Conservation (phyloP, 2,797 vertebrate species). For the Catharus ustulatus region DNA sequence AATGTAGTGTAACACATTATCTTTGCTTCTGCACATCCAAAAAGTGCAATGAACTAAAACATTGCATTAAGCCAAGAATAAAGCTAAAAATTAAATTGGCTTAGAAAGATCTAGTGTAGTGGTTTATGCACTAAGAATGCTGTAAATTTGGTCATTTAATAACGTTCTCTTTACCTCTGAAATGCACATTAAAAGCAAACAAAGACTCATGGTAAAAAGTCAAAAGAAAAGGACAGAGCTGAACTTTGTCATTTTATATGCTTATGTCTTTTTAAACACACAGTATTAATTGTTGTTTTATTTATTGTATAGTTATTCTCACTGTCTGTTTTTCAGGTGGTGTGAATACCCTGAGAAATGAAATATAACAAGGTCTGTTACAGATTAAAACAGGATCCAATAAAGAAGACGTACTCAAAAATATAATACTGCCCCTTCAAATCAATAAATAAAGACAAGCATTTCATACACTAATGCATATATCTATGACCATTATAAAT, state of each 20-base stretch:
- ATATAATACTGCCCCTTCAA: constrained; percentile 80
- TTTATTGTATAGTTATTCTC: constrained; percentile 63
- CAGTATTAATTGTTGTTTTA: constrained; percentile 61
- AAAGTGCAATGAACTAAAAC: constrained; percentile 85
- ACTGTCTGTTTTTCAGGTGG: constrained; percentile 76
- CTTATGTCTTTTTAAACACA: constrained; percentile 34
- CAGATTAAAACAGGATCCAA: constrained; percentile 77
- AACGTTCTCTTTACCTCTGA: constrained; percentile 73
- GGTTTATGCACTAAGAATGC: constrained; percentile 80
- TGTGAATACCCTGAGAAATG: constrained; percentile 64
- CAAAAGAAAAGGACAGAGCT: background rate
- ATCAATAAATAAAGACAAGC: constrained; percentile 87
- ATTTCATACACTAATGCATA: constrained; percentile 85
- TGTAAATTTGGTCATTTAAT: constrained; percentile 80
- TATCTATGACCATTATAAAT: constrained; percentile 86
- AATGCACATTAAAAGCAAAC: constrained; percentile 61
- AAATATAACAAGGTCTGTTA: constrained; percentile 74
- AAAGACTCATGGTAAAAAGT: constrained; percentile 8
- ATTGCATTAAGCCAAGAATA: constrained; percentile 84
- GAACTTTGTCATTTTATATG: background rate
- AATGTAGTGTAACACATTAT: constrained; percentile 84
- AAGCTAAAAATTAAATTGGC: constrained; percentile 85
- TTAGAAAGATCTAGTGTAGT: constrained; percentile 79
- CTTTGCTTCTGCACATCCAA: constrained; percentile 84
- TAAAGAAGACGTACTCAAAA: constrained; percentile 80